A percentile compares a stretch with the other conserved stretches of the same genome.
These are phyloP conservation scores for Cotesia glomerata DNA, from an alignment of 1,140 invertebrate genomes.

Conservation along the genomic window DNA sequence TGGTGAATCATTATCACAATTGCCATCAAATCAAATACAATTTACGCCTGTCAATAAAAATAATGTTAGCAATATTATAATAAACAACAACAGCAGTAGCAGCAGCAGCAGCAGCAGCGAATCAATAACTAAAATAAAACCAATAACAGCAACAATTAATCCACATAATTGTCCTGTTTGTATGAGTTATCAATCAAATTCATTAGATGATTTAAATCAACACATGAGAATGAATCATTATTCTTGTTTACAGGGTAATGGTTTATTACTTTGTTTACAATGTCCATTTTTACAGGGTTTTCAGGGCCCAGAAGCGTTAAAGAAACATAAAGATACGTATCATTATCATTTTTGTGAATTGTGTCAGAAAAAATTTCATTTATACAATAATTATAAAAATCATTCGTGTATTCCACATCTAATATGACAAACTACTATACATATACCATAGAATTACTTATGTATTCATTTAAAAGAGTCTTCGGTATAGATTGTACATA, in stretches of 20 bases:
- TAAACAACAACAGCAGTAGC: no score
- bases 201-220: not conserved
- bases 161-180: not conserved
- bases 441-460: not conserved
- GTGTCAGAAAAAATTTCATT: constrained; percentile 6
- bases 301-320: not conserved
- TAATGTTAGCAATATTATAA: no score
- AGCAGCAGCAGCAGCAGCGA: not conserved
- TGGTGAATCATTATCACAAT: no score
- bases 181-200: not conserved
- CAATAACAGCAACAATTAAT: not conserved
- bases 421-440: not conserved
- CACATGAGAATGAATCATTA: not conserved
- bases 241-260: not conserved
- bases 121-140: not conserved
- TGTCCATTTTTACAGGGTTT: not conserved
- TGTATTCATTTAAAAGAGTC: no score
- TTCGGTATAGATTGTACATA: no score
- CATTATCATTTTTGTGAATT: constrained; percentile 24
- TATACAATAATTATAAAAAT: not conserved
- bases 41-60: no score
- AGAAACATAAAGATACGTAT: not conserved
- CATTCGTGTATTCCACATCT: not conserved
- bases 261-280: not conserved
- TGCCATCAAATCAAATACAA: no score